Evolutionary conservation across 2,888 invertebrate genomes (phyloP), one percentile per base, ranked within the genome.

Genomic region (Heliconius ismenius): DNA sequence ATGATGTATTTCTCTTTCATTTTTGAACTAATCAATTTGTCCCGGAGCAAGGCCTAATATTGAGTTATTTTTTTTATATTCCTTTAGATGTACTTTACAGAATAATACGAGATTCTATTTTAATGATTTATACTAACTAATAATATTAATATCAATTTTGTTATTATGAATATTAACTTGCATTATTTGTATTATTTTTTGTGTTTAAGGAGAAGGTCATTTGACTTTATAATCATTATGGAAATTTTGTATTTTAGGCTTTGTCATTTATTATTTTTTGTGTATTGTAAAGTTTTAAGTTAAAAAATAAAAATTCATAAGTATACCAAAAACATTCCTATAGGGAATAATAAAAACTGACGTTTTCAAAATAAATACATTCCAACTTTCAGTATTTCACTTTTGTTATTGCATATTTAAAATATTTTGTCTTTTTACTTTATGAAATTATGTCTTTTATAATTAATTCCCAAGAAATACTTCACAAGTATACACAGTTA

Each of bases 311-410:
- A 58, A 70, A 24, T 32, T 32, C 85, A 43, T 73, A 43, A n/a
- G 43, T 67, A 69, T 73, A 21, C 26, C 58, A 39, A 70, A 67
- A 68, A 80, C 81, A 81, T 81, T 81, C 81, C 81, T 79, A 24
- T 75, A 60, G 73, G 76, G 78, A 76, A 77, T 77, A 32, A 62
- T 64, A 65, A 77, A 78, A 63, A 63, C 74, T 78, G 74, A 62
- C 67, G n/a, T 78, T 68, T 11, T 73, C 54, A 54, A 74, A 62
- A 69, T 67, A 74, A 68, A 54, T 64, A 81, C 81, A 81, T 81
- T 81, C 81, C 81, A 81, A 79, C 78, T 78, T 79, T 78, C 75
- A 77, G 79, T 80, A 79, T 79, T 80, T 75, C 69, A 74, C 65
- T 72, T 62, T 73, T 80, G 75, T 75, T 78, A 77, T 80, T 75